Base-by-base conservation (phyloP, 2,888 invertebrate species). In the Heliconius erato region DNA sequence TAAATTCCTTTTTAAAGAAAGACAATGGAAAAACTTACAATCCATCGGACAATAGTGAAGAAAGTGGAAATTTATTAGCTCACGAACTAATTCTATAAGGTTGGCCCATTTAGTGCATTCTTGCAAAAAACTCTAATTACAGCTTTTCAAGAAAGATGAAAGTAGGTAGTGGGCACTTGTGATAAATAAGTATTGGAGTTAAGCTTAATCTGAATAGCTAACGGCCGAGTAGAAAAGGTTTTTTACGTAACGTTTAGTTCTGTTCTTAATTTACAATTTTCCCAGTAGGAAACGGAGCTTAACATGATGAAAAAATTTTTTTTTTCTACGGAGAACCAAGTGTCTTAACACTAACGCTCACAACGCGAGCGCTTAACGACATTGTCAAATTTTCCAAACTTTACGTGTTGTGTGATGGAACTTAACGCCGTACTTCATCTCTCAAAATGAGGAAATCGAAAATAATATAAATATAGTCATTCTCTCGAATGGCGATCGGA, bases 231-330 rank as follows among this genome's bases (percentile, higher is more conserved):
- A 69, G 81, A 71, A 79, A 76, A 83, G 63, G 81, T 79, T 79
- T 83, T 80, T 78, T 71, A 80, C 63, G n/a, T 69, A 82, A 80
- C 74, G 59, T 80, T 83, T 79, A 83, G 80, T 44, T 23, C 59
- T 59, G 54, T 54, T 54, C 54, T 40, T 40, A 40, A 40, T 40
- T 40, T 40, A 40, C 1, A 40, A 35, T 35, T 35, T 35, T 35
- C 1, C 7, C 7, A 40, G 40, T 40, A 40, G 40, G 40, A 40
- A 40, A 11, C 40, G 9, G 11, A 40, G 40, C 0, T 40, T 40
- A 40, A 40, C 40, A 40, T 40, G 1, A 40, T 40, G 11, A 11
- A 40, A 40, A 11, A 9, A 35, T 6, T 35, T 35, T 35, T 9
- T 35, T 35, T 7, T 1, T 9, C 40, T 40, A 40, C 11, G 40